Conservation (phyloP, 2,888 invertebrate species). For the Leptopilina syphax region DNA sequence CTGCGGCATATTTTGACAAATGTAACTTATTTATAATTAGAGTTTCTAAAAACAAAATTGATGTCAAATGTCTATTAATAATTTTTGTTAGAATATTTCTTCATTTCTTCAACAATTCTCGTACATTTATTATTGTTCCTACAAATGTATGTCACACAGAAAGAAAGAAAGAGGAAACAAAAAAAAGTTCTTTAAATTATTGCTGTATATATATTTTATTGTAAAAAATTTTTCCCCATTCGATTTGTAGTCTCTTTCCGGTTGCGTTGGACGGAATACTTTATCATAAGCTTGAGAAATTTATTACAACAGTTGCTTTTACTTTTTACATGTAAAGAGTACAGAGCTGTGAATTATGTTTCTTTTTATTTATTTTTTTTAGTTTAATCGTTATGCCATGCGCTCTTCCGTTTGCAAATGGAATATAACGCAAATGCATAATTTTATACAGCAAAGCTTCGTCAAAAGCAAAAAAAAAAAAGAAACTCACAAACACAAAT, state of each 20-base stretch:
- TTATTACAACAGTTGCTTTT: conserved; percentile 17
- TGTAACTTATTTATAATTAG: too few relatives aligned
- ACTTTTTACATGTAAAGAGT: conserved; percentile 11
- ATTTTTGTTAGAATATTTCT: too few relatives aligned
- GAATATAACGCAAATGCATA: conserved; percentile 1
- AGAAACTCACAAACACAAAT: neutral
- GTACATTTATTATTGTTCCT: too few relatives aligned
- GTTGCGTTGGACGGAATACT: conserved; percentile 13
- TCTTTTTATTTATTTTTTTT: conserved; percentile 6
- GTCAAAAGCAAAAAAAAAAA: neutral
- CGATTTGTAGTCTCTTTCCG: conserved; percentile 16
- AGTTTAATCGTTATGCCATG: conserved; percentile 21
- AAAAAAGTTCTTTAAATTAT: neutral
- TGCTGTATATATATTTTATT: neutral
- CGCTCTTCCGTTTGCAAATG: conserved; percentile 2
- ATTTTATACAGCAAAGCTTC: conserved; percentile 8
- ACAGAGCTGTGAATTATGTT: conserved; percentile 12
- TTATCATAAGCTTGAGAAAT: conserved; percentile 11
- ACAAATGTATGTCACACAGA: neutral
- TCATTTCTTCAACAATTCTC: too few relatives aligned
- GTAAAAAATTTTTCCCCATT: neutral
- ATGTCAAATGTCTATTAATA: too few relatives aligned
- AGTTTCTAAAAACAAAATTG: too few relatives aligned
- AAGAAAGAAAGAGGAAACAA: too few relatives aligned
- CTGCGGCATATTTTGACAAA: too few relatives aligned